These are phyloP conservation scores for Scaptomyza reducta DNA, from an alignment of 2,888 invertebrate genomes.

Conservation along the genomic window DNA sequence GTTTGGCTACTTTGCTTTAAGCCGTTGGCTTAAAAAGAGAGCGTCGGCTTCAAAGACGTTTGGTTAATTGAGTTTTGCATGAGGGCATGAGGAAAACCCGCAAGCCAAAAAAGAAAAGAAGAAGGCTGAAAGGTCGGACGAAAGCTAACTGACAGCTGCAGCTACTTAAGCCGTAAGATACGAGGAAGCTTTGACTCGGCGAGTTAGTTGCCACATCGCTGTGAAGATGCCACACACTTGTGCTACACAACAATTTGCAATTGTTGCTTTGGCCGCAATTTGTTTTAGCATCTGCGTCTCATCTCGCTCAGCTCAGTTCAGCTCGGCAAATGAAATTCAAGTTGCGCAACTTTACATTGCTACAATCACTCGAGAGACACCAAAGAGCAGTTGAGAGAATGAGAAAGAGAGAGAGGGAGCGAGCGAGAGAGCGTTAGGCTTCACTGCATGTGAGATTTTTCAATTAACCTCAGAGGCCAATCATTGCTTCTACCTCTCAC, in stretches of 20 bases:
- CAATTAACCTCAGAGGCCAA: conserved; percentile 71
- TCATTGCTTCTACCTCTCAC: conserved; percentile 24
- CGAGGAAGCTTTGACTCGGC: conserved; percentile 47
- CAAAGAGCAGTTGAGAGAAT: conserved; percentile 11
- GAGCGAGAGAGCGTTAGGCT: conserved; percentile 2
- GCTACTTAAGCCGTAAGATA: conserved; percentile 33
- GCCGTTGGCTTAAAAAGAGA: neutral
- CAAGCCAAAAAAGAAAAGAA: conserved; percentile 34
- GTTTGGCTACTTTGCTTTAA: conserved; percentile 3
- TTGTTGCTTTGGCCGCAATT: conserved; percentile 70
- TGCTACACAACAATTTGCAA: conserved; percentile 74
- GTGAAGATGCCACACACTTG: conserved; percentile 48
- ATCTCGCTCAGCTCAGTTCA: conserved; percentile 4
- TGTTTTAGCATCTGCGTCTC: conserved; percentile 30
- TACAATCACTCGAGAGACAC: conserved; percentile 39
- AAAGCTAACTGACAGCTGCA: conserved; percentile 45
- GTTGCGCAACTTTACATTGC: conserved; percentile 64
- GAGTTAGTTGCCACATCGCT: conserved; percentile 37
- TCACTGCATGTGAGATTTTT: conserved; percentile 56
- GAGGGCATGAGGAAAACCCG: conserved; percentile 34
- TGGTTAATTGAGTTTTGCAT: conserved; percentile 63
- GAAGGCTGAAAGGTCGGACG: conserved; percentile 38
- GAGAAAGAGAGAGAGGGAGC: neutral
- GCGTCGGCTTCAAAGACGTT: conserved; percentile 15
- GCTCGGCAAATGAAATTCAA: conserved; percentile 39